These are phyloP conservation scores for Sisyra nigra DNA, from an alignment of 2,888 invertebrate species.

Conservation along the genomic window DNA sequence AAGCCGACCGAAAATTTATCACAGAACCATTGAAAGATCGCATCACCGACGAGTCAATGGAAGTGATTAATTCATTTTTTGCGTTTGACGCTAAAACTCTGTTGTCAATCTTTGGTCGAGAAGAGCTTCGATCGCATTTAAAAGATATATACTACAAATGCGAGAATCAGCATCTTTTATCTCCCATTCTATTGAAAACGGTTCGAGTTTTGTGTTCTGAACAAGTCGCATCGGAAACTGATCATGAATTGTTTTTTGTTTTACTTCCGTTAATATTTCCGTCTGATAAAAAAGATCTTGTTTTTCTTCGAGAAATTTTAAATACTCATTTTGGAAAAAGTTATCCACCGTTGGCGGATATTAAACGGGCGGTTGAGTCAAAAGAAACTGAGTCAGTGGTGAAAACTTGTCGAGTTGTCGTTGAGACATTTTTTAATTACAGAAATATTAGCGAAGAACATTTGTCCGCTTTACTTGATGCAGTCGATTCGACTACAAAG, in stretches of 20 bases:
- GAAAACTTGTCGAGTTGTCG: no score
- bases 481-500: no score
- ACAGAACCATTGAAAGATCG: slow-evolving; percentile 45
- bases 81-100: neutral
- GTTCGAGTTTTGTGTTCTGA: slow-evolving; percentile 32
- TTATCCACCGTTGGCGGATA: slow-evolving; percentile 15
- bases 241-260: slow-evolving; percentile 38
- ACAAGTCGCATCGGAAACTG: slow-evolving; percentile 27
- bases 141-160: slow-evolving; percentile 33
- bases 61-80: slow-evolving; percentile 31
- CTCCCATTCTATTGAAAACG: slow-evolving; percentile 25
- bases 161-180: slow-evolving; percentile 25
- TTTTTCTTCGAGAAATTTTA: slow-evolving; percentile 28
- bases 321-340: slow-evolving; percentile 27
- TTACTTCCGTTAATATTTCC: slow-evolving; percentile 48
- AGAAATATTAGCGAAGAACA: no score
- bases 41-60: slow-evolving; percentile 46
- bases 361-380: no score
- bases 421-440: no score
- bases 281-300: slow-evolving; percentile 24
- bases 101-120: neutral
- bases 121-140: slow-evolving; percentile 21
- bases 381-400: no score
- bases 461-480: no score
- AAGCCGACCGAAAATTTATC: slow-evolving; percentile 40